Evolutionary conservation across 2,888 invertebrate genomes (phyloP).

Genomic region (Conus canariensis): DNA sequence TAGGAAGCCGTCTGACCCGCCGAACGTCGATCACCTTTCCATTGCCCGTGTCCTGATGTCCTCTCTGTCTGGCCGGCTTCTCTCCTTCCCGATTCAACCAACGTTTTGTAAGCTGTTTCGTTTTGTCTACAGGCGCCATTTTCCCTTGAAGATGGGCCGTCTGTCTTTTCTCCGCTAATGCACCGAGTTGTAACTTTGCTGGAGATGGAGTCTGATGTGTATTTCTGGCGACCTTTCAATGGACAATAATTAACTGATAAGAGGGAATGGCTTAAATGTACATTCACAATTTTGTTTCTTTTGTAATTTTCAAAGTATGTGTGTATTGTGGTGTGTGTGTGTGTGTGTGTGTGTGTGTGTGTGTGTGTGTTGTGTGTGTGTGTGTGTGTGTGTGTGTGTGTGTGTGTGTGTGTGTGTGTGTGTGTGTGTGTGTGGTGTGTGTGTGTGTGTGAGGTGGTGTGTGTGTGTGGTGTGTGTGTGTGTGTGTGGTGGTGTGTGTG

Average conservation of each 20-base stretch:
- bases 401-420: too few relatives aligned
- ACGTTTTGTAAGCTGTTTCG: background rate
- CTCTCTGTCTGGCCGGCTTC: background rate
- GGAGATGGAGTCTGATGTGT: background rate
- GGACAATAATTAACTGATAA: background rate
- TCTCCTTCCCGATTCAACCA: background rate
- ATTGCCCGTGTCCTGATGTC: background rate
- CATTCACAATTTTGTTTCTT: background rate
- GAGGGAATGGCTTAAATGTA: background rate
- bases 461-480: background rate
- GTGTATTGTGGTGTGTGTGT: too few relatives aligned
- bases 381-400: too few relatives aligned
- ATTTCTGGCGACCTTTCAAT: background rate
- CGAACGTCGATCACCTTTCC: background rate
- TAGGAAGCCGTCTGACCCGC: conserved; percentile 27
- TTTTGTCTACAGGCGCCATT: background rate
- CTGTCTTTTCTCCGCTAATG: conserved; percentile 21
- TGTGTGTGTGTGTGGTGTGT: too few relatives aligned
- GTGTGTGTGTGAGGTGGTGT: too few relatives aligned
- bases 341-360: too few relatives aligned
- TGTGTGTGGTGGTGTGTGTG: background rate
- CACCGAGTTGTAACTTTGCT: background rate
- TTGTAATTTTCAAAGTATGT: background rate
- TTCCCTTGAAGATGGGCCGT: conserved; percentile 5
- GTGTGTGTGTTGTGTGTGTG: too few relatives aligned